Conservation (phyloP, 2,888 invertebrate species). For the Ariolimax columbianus region DNA sequence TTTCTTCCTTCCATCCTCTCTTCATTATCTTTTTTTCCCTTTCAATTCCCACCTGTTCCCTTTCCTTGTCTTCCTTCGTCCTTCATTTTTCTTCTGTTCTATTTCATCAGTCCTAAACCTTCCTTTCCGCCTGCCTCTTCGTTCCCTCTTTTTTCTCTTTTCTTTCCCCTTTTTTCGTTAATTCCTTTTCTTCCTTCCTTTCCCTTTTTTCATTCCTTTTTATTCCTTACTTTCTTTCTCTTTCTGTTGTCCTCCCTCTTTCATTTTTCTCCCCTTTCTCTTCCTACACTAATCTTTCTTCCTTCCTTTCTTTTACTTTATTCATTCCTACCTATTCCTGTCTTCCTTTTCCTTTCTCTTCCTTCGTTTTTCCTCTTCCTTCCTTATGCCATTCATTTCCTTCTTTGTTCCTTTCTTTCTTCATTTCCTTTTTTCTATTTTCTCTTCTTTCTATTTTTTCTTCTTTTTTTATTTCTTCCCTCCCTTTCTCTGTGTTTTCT, state of each 20-base stretch:
- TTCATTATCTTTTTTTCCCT: not conserved
- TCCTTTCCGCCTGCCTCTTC: not conserved
- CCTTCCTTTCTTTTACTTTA: not conserved
- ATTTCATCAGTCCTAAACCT: not conserved
- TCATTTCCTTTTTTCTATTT: not conserved
- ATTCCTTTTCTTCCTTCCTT: not conserved
- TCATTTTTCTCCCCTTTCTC: not conserved
- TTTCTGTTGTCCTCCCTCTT: not conserved
- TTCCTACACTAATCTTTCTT: not conserved
- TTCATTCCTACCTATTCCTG: not conserved
- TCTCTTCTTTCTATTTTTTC: not conserved
- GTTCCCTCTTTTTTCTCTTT: not conserved
- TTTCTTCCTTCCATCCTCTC: not conserved
- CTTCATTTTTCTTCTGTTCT: not conserved
- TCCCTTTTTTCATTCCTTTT: not conserved
- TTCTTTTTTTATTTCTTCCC: constrained; percentile 16
- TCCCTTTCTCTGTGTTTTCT: constrained; percentile 10
- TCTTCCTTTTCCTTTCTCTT: not conserved
- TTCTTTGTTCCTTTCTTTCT: not conserved
- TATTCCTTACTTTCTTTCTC: not conserved
- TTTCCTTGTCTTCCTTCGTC: not conserved
- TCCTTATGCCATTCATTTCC: not conserved
- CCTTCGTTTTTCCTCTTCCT: too few relatives aligned
- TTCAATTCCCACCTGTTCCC: not conserved
- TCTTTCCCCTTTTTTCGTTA: not conserved